A percentile compares a stretch with the other conserved stretches of the same genome.
phyloP scores from a whole-genome alignment of 37 sponge, comb jelly and placozoan genomes.

The Dysidea cf. avara region DNA sequence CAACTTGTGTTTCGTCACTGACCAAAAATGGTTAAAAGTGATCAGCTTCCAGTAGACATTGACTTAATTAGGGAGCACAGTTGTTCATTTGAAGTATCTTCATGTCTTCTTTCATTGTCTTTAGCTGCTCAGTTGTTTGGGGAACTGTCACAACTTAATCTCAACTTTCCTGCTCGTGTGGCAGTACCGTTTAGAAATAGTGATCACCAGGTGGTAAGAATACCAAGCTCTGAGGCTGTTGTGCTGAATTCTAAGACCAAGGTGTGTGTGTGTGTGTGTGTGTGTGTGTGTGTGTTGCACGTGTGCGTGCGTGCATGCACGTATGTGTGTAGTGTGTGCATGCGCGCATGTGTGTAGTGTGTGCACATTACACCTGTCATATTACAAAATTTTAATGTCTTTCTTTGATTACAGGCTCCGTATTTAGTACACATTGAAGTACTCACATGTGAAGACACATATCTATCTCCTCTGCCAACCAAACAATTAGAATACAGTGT shows the following conservation, averaged over 20 bases:
- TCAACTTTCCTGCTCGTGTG: slow-evolving; percentile 93
- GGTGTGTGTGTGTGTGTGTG: slow-evolving; percentile 34
- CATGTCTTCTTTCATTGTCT: too few species aligned
- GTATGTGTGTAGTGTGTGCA: too few species aligned
- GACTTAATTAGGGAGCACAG: too few species aligned
- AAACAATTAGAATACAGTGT: slow-evolving; percentile 64
- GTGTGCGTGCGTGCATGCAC: slow-evolving; percentile 1
- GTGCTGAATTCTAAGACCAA: slow-evolving; percentile 93
- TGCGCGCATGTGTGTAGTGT: too few species aligned
- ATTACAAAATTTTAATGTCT: too few species aligned
- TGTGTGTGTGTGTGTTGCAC: too few species aligned
- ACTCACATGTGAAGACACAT: slow-evolving; percentile 69
- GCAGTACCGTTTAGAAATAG: slow-evolving; percentile 64
- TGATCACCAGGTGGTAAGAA: slow-evolving; percentile 78
- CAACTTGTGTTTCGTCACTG: too few species aligned
- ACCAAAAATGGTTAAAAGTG: neutral
- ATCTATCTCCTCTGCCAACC: slow-evolving; percentile 69
- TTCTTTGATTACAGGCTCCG: slow-evolving; percentile 70
- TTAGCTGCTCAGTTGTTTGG: slow-evolving; percentile 89
- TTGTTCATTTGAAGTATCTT: too few species aligned
- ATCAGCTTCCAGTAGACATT: too few species aligned
- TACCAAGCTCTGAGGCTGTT: slow-evolving; percentile 86
- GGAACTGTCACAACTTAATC: slow-evolving; percentile 88
- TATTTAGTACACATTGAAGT: slow-evolving; percentile 87
- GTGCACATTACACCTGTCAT: slow-evolving; percentile 1